phyloP scores from a whole-genome alignment of 2,797 vertebrate genomes.

The Paratrypauchen microcephalus region DNA sequence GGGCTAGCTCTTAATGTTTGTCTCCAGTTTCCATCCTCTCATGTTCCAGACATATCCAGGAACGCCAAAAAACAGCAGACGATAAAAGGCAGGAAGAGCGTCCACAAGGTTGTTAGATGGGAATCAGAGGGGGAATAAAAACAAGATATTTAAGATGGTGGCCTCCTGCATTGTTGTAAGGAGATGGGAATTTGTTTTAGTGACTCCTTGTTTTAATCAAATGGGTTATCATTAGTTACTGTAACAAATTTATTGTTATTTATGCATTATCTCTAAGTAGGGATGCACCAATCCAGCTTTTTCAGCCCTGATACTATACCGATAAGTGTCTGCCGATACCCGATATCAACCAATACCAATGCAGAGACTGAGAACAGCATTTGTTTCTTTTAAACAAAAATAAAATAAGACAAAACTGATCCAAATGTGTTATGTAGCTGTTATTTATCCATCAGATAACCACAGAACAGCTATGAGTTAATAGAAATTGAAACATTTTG shows the following conservation, averaged over 20 bases:
- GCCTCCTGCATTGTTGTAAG: conserved; percentile 21
- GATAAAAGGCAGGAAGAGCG: conserved; percentile 54
- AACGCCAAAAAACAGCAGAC: conserved; percentile 39
- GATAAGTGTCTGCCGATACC: too few relatives aligned
- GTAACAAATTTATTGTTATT: not conserved
- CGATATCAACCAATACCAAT: too few relatives aligned
- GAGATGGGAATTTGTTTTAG: conserved; percentile 18
- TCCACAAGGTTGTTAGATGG: conserved; percentile 29
- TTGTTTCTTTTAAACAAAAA: too few relatives aligned
- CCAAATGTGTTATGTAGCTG: too few relatives aligned
- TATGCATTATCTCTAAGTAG: too few relatives aligned
- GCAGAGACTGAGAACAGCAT: too few relatives aligned
- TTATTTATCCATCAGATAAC: too few relatives aligned
- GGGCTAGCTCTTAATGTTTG: conserved; percentile 54
- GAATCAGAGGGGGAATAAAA: conserved; percentile 42
- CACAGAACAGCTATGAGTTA: too few relatives aligned
- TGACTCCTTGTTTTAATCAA: not conserved
- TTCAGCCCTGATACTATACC: too few relatives aligned
- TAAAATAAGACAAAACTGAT: too few relatives aligned
- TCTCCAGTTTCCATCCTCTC: conserved; percentile 52
- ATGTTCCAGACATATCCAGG: conserved; percentile 52
- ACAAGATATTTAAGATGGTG: conserved; percentile 25
- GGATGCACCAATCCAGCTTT: too few relatives aligned
- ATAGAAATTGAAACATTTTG: too few relatives aligned
- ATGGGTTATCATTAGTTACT: not conserved